Percentiles rank a stretch among this genome's conserved stretches.
Conservation (phyloP, 2,888 invertebrate genomes). For the Chloroclystis v-ata region DNA sequence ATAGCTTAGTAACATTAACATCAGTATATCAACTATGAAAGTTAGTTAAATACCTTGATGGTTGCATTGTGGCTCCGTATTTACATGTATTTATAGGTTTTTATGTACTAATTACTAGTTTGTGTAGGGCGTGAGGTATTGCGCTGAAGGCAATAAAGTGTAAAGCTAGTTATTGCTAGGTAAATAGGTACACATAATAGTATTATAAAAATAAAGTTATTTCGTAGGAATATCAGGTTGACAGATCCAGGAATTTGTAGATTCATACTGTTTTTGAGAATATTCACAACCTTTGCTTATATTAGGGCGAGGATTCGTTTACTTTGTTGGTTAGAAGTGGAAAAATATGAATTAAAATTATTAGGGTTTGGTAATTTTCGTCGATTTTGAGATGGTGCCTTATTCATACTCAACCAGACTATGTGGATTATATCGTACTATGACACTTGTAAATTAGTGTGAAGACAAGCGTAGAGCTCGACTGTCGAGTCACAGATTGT, state of each 20-base stretch:
- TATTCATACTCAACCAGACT: too few relatives aligned
- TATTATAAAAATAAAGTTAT: slow-evolving; percentile 37
- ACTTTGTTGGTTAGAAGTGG: too few relatives aligned
- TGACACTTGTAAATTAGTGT: too few relatives aligned
- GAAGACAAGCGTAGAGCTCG: too few relatives aligned
- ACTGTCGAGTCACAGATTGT: too few relatives aligned
- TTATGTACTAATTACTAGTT: background rate
- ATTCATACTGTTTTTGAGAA: background rate
- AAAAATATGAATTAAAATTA: too few relatives aligned
- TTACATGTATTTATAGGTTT: too few relatives aligned
- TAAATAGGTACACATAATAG: slow-evolving; percentile 24
- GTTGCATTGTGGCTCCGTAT: background rate
- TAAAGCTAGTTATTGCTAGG: slow-evolving; percentile 42
- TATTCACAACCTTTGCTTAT: background rate
- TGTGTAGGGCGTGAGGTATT: slow-evolving; percentile 45
- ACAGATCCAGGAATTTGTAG: slow-evolving; percentile 30
- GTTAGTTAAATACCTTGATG: background rate
- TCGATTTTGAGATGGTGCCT: too few relatives aligned
- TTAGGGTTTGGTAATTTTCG: too few relatives aligned
- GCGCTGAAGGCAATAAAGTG: slow-evolving; percentile 47
- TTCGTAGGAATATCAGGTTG: slow-evolving; percentile 37
- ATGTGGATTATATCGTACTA: too few relatives aligned
- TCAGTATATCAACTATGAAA: background rate
- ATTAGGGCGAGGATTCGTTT: too few relatives aligned
- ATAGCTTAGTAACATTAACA: background rate